phyloP scores from a whole-genome alignment of 2,797 vertebrate genomes.

The Delichon dasypus region DNA sequence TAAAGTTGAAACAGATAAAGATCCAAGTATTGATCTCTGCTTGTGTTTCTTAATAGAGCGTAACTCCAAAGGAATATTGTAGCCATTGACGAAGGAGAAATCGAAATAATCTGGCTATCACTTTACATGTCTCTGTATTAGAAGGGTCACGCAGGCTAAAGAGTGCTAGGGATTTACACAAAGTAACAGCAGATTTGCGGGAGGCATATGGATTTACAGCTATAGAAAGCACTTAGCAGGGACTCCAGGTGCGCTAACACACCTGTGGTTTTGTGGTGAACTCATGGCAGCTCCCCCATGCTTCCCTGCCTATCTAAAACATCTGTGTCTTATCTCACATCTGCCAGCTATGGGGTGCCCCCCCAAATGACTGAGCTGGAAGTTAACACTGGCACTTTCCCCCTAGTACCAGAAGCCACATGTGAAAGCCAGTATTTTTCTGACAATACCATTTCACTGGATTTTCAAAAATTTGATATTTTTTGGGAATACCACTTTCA shows the following conservation, averaged over 20 bases:
- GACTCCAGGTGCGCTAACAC: neutral
- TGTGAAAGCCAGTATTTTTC: neutral
- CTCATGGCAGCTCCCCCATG: accelerated
- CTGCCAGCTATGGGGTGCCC: neutral
- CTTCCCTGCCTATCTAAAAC: neutral
- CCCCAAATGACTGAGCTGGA: neutral
- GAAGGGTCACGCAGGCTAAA: slow-evolving; percentile 53
- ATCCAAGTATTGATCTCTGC: slow-evolving; percentile 71
- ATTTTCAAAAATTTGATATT: neutral
- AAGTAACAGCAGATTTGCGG: slow-evolving; percentile 22
- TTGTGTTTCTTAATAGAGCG: slow-evolving; percentile 67
- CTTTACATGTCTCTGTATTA: slow-evolving; percentile 49
- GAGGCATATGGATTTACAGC: neutral
- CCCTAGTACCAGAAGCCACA: neutral
- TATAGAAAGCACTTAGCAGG: neutral
- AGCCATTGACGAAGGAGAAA: slow-evolving; percentile 61
- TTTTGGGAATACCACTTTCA: neutral
- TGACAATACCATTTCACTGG: neutral
- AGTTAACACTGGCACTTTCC: neutral
- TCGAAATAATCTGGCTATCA: slow-evolving; percentile 53
- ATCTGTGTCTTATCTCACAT: neutral
- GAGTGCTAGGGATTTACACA: slow-evolving; percentile 22
- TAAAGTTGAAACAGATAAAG: slow-evolving; percentile 63
- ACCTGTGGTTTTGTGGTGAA: neutral
- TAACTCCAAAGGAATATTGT: slow-evolving; percentile 60